Base-by-base conservation (phyloP, 2,888 invertebrate genomes). In the Alloscopus bannaensis region DNA sequence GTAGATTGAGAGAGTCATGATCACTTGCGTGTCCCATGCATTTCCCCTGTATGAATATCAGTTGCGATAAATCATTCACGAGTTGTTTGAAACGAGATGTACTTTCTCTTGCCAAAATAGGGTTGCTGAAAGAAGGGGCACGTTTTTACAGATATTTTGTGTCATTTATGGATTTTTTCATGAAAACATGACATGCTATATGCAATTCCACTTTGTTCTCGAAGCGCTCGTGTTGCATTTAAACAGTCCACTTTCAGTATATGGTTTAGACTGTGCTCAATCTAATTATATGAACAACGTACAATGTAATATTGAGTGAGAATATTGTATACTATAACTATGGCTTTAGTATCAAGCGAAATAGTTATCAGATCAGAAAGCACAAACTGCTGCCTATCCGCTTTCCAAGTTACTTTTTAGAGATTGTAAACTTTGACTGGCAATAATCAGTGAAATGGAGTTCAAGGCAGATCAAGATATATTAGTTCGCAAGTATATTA, bases 1-100 rank as follows among this genome's bases (percentile, higher is more conserved):
- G n/a, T n/a, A n/a, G n/a, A n/a, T n/a, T n/a, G n/a, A n/a, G n/a
- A 59, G 42, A 69, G 59, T 69, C 69, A 59, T 57, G 69, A 59
- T 69, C 42, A 57, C 45, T 57, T 57, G 57, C 68, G 55, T 55
- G 68, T 45, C 59, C 22, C 29, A 42, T 42, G 69, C 42, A 42
- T 69, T 69, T 69, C 29, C n/a, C n/a, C n/a, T 42, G 18, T 45
- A 29, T 42, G 69, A 57, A 69, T 69, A 69, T 59, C 18, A 22
- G 4, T 42, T 45, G 13, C 57, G 16, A 45, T 69, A 69, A 69
- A 69, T 69, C 69, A 69, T 69, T n/a, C n/a, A n/a, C n/a, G n/a
- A n/a, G n/a, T n/a, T n/a, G n/a, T n/a, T n/a, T 69, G 28, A 68
- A 31, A 22, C 28, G 22, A n/a, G n/a, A 20, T 45, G 11, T n/a